A percentile compares a stretch with the other conserved stretches of the same genome.
Conservation (phyloP, 2,888 invertebrate genomes). For the Thelaira solivaga region DNA sequence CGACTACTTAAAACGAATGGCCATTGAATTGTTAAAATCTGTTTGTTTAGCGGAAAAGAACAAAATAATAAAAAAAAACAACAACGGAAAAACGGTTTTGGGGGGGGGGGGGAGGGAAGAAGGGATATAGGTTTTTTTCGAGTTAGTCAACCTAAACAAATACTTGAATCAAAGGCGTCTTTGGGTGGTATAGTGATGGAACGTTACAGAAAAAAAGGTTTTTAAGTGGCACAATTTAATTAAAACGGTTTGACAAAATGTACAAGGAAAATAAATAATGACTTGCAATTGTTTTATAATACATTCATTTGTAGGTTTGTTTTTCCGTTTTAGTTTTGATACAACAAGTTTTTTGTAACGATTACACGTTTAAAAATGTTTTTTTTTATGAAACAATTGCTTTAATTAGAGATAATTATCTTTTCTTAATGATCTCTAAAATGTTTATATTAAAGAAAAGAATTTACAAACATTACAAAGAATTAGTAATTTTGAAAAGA, state of each 20-base stretch:
- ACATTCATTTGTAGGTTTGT: neutral
- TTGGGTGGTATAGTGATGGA: neutral
- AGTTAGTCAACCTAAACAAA: slow-evolving; percentile 53
- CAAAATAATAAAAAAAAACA: neutral
- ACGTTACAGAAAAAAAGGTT: slow-evolving; percentile 12
- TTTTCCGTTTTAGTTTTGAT: neutral
- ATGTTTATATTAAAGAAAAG: slow-evolving; percentile 8
- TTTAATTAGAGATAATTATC: slow-evolving; percentile 40
- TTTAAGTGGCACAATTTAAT: slow-evolving; percentile 63
- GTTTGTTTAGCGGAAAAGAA: slow-evolving; percentile 51
- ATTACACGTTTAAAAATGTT: slow-evolving; percentile 2
- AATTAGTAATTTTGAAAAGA: too few species aligned
- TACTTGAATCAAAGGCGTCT: slow-evolving; percentile 29
- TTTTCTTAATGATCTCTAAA: neutral
- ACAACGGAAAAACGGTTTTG: neutral
- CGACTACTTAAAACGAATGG: slow-evolving; percentile 56
- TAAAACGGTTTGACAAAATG: slow-evolving; percentile 60
- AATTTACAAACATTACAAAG: too few species aligned
- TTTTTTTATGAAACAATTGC: slow-evolving; percentile 4
- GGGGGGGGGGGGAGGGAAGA: neutral
- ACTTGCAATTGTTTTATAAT: slow-evolving; percentile 35
- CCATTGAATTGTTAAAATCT: slow-evolving; percentile 61
- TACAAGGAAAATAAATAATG: slow-evolving; percentile 34
- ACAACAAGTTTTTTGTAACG: neutral
- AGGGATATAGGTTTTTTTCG: neutral